Percentiles rank a stretch among this genome's conserved stretches.
Evolutionary conservation across 1,140 invertebrate genomes (phyloP).

Genomic region (Metopolophium dirhodum): DNA sequence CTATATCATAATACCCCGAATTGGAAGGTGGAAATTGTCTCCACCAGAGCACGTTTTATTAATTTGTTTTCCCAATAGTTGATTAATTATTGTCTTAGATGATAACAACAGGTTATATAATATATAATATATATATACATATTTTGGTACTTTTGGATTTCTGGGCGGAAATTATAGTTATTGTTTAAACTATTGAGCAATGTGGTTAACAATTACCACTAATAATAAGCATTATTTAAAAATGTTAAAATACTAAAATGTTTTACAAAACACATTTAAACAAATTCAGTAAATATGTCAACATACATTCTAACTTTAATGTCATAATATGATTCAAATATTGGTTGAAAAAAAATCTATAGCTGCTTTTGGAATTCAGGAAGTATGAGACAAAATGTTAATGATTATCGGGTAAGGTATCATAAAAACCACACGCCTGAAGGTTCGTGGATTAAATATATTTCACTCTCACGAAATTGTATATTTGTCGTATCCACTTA

Average conservation of each 20-base stretch:
- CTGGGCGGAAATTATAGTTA: background rate
- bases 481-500: background rate
- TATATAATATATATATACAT: background rate
- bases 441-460: background rate
- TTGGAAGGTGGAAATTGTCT: too few species aligned
- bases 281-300: background rate
- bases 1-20: too few species aligned
- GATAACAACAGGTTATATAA: background rate
- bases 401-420: background rate
- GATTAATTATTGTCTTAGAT: background rate
- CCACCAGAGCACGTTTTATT: too few species aligned
- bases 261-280: background rate
- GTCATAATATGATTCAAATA: background rate
- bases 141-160: background rate
- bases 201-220: background rate
- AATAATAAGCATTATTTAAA: background rate
- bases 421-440: background rate
- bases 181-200: background rate
- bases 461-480: background rate
- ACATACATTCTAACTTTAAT: background rate
- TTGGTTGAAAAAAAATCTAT: background rate
- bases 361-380: background rate
- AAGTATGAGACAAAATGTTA: background rate
- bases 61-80: background rate
- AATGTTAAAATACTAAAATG: background rate